Evolutionary conservation across 2,113 vertebrate species (phyloP).

Genomic region (Notothenia rossii): DNA sequence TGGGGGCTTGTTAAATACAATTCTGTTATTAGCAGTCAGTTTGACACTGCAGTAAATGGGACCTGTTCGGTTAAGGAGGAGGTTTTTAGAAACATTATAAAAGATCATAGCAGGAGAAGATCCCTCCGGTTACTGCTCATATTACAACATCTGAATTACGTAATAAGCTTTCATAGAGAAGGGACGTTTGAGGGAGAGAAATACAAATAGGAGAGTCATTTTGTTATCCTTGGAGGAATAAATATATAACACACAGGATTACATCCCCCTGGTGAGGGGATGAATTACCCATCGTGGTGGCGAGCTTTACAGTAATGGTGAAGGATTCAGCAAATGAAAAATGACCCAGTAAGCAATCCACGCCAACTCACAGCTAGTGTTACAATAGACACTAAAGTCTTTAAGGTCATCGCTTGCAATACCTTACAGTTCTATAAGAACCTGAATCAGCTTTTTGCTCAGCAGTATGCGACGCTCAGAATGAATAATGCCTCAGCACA

Average conservation of each 20-base stretch:
- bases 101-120: no score
- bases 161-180: constrained; percentile 39
- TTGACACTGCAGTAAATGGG: background rate
- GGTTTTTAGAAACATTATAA: background rate
- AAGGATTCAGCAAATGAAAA: constrained; percentile 67
- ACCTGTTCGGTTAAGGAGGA: background rate
- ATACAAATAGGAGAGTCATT: constrained; percentile 56
- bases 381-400: constrained; percentile 58
- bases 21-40: background rate
- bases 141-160: constrained; percentile 14
- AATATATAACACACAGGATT: constrained; percentile 53
- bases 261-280: constrained; percentile 43
- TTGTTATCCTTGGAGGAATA: constrained; percentile 51
- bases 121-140: constrained; percentile 36
- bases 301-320: constrained; percentile 45
- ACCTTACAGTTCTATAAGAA: constrained; percentile 61
- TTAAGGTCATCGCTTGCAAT: constrained; percentile 59
- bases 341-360: constrained; percentile 52
- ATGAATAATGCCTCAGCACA: constrained; percentile 61
- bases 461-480: constrained; percentile 35
- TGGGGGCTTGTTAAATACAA: background rate
- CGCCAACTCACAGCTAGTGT: constrained; percentile 21
- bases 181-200: constrained; percentile 2
- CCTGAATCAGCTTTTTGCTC: constrained; percentile 69
- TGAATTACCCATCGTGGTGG: constrained; percentile 48